Percentiles rank a stretch among this genome's conserved stretches.
phyloP scores from a whole-genome alignment of 2,888 invertebrate species.

The Phasia obesa region DNA sequence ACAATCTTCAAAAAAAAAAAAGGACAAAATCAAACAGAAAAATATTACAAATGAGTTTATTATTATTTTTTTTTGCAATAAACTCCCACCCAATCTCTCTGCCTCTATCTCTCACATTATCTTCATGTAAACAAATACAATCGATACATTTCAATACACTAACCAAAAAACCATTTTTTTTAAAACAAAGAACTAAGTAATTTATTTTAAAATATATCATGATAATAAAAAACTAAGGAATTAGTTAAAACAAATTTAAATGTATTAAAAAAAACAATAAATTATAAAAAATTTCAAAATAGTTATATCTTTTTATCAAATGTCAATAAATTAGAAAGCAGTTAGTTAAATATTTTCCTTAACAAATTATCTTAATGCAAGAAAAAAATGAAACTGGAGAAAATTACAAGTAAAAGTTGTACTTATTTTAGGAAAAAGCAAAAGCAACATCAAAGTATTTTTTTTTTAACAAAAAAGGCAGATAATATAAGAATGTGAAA shows the following conservation, averaged over 20 bases:
- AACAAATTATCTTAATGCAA: slow-evolving; percentile 22
- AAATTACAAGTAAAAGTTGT: slow-evolving; percentile 26
- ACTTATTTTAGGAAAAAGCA: slow-evolving; percentile 20
- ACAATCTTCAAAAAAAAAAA: too few species aligned
- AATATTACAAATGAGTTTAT: not conserved
- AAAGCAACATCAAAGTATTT: slow-evolving; percentile 14
- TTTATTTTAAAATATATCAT: slow-evolving; percentile 51
- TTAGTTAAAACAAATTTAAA: slow-evolving; percentile 60
- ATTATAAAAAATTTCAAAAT: slow-evolving; percentile 5
- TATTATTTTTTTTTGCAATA: slow-evolving; percentile 2
- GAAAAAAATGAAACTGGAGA: slow-evolving; percentile 4
- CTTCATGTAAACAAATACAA: slow-evolving; percentile 35
- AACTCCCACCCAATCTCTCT: not conserved
- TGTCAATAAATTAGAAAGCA: slow-evolving; percentile 46
- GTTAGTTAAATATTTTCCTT: slow-evolving; percentile 37
- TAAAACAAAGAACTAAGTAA: slow-evolving; percentile 52
- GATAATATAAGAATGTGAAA: slow-evolving; percentile 21
- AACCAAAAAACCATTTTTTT: slow-evolving; percentile 43
- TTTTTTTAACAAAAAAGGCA: slow-evolving; percentile 30
- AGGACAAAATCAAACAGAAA: too few species aligned
- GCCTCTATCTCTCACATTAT: not conserved
- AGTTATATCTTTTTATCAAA: not conserved
- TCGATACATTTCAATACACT: slow-evolving; percentile 54
- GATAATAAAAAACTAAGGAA: slow-evolving; percentile 32
- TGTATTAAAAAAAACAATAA: slow-evolving; percentile 23